phyloP scores from a whole-genome alignment of 2,113 vertebrate species.

The Neodon shergylaensis region DNA sequence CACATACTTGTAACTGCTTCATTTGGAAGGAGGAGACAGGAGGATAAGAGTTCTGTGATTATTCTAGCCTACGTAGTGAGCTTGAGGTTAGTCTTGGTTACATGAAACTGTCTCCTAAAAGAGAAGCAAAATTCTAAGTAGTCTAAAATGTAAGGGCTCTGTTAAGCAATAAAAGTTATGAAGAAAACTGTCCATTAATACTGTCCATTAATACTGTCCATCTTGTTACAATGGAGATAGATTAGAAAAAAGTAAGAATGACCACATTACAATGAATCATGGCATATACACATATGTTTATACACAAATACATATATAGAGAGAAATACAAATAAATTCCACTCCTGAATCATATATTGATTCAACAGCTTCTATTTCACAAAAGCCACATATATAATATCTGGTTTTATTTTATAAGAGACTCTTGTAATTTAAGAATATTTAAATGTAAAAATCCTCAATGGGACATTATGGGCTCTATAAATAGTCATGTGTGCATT shows the following conservation, averaged over 20 bases:
- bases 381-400: background rate
- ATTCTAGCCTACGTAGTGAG: background rate
- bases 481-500: conserved; percentile 27
- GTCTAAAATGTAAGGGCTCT: conserved; percentile 16
- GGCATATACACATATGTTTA: background rate
- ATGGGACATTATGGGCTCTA: background rate
- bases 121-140: conserved; percentile 12
- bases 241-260: conserved; percentile 35
- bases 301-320: background rate
- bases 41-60: background rate
- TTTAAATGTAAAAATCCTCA: conserved; percentile 59
- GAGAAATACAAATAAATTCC: background rate
- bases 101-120: background rate
- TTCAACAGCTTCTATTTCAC: conserved; percentile 22
- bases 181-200: conserved; percentile 50
- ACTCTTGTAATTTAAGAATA: conserved; percentile 46
- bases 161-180: conserved; percentile 15
- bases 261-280: background rate
- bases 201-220: background rate
- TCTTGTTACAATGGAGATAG: background rate
- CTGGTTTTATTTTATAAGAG: conserved; percentile 51
- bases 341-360: background rate
- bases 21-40: background rate
- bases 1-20: background rate
- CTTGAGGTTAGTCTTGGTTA: background rate